Evolutionary conservation across 2,113 vertebrate species (phyloP), one percentile per base, ranked within the genome.

Genomic region (Labeo catla): DNA sequence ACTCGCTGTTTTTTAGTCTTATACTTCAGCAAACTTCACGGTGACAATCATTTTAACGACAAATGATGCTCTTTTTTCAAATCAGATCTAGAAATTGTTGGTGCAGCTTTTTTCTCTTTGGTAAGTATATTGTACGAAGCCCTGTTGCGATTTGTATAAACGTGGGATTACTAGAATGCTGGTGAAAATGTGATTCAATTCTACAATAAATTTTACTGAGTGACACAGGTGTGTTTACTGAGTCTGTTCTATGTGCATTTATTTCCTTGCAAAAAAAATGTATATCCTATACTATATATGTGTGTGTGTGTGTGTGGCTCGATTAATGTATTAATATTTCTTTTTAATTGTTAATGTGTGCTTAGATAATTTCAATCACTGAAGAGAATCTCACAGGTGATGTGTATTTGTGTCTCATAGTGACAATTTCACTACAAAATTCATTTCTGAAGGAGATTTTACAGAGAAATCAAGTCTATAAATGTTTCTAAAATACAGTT

Each of bases 71-170:
- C 49, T 15, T 74, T 72, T 79, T 80, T 57, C 74, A 61, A 84
- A 86, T 84, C 47, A 43, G 43, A 83, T 76, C 66, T 81, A 84
- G 52, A 81, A 84, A 84, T 84, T 87, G 21, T 78, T 84, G 88
- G 47, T 83, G 82, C 81, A 76, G 89, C 90, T 61, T 80, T 81
- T 76, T 80, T 81, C 65, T 84, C 63, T 74, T 52, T 83, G 90
- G 84, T 43, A 59, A 43, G 81, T 89, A 89, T 91, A 90, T 92
- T 91, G 91, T 87, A 88, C 76, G 85, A 80, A 50, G 76, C 85
- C 85, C 84, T 86, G 84, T 90, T 90, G 85, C 85, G 86, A 89
- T 92, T 93, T 93, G 87, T 92, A 52, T 88, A 90, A 92, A 73
- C 57, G 12, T 76, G 76, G 63, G 70, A 86, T 78, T 78, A 57